phyloP scores from a whole-genome alignment of 2,888 invertebrate species.

The Ophion ellenae region DNA sequence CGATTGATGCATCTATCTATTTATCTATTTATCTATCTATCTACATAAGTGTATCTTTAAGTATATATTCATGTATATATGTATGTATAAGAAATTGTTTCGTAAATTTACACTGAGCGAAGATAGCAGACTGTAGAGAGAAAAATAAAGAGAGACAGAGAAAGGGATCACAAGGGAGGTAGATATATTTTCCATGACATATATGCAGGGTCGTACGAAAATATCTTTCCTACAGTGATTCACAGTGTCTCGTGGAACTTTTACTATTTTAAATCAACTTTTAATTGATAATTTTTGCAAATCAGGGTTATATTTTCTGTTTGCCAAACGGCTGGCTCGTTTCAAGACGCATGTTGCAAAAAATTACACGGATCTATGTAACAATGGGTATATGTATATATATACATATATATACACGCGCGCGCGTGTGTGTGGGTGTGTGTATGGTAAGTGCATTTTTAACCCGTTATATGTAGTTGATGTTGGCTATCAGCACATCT shows the following conservation, averaged over 20 bases:
- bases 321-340: too few relatives aligned
- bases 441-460: background rate
- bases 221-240: too few relatives aligned
- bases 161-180: constrained; percentile 11
- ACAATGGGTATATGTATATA: background rate
- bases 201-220: too few relatives aligned
- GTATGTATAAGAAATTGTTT: constrained; percentile 8
- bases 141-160: constrained; percentile 4
- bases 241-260: too few relatives aligned
- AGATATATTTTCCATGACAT: too few relatives aligned
- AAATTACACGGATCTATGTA: too few relatives aligned
- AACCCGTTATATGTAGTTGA: background rate
- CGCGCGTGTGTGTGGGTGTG: too few relatives aligned
- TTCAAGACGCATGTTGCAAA: too few relatives aligned
- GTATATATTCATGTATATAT: background rate
- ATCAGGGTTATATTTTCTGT: too few relatives aligned
- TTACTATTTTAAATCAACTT: too few relatives aligned
- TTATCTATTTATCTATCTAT: background rate
- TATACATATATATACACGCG: background rate
- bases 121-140: constrained; percentile 3
- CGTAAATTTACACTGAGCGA: constrained; percentile 49
- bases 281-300: too few relatives aligned
- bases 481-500: background rate
- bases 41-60: background rate
- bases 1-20: background rate